Conservation (phyloP, 2,888 invertebrate genomes). For the Xylota segnis region DNA sequence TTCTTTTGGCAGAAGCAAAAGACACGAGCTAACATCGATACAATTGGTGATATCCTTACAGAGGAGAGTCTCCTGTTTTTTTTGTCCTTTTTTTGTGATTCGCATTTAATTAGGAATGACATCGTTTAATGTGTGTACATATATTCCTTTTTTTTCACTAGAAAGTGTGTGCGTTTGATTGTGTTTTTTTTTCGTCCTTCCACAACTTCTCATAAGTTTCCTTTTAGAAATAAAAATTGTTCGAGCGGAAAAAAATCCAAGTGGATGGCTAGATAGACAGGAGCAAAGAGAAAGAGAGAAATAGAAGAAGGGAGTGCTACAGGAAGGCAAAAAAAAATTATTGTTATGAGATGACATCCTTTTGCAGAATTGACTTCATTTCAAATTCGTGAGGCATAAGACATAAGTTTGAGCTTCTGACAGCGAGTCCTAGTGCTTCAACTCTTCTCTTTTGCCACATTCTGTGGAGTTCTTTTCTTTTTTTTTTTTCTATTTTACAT, state of each 20-base stretch:
- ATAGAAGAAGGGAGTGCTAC: not conserved
- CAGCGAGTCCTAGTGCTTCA: conserved; percentile 38
- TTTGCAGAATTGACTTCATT: conserved; percentile 68
- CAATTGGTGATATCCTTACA: conserved; percentile 12
- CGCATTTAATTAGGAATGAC: conserved; percentile 67
- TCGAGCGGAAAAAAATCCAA: conserved; percentile 35
- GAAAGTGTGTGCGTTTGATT: not conserved
- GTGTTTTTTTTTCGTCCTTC: conserved; percentile 27
- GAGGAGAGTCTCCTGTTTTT: not conserved
- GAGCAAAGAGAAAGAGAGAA: conserved; percentile 9
- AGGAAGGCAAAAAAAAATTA: conserved; percentile 12
- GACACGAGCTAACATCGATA: conserved; percentile 30
- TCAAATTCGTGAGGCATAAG: conserved; percentile 60
- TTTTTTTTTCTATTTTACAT: conserved; percentile 12
- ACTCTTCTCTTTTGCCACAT: conserved; percentile 48
- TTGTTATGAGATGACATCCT: conserved; percentile 69
- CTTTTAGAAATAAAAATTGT: conserved; percentile 28
- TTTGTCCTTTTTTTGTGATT: conserved; percentile 37
- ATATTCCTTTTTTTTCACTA: not conserved
- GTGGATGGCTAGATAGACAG: conserved; percentile 39
- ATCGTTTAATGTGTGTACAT: conserved; percentile 47
- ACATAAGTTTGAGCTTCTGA: conserved; percentile 64
- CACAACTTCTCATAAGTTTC: conserved; percentile 27
- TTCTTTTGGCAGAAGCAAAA: conserved; percentile 1
- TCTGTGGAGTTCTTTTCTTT: not conserved